Evolutionary conservation across 92 coral and sea anemone species (phyloP), one percentile per base, ranked within the genome.

Genomic region (Phenganax marumi): DNA sequence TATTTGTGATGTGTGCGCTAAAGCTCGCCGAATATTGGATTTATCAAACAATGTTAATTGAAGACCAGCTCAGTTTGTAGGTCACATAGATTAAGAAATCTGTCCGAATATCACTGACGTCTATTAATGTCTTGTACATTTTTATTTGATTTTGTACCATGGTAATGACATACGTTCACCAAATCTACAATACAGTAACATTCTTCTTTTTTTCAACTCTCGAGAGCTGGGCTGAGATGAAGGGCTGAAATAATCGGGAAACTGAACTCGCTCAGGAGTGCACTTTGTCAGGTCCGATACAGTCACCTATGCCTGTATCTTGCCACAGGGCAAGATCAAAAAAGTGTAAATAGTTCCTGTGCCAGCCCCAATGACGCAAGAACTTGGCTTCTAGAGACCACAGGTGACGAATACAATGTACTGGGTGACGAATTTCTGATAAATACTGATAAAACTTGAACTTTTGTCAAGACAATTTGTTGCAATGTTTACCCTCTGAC

Each of bases 331-430:
- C 50, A 66, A 22, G 17, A 8, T 8, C 17, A 62, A 9, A 62
- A 19, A 62, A 25, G 50, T 17, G 50, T 66, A 2, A 33, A 33
- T 33, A 5, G 43, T 66, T 25, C 50, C 72, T 66, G n/a, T 7
- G 14, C 16, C 16, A 66, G 68, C 24, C 10, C 26, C 72, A 23
- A 22, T 66, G 72, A 66, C 72, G 72, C 43, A 25, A 66, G 17
- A 22, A 25, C 43, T 6, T 12, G 14, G 25, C 72, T 66, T 66
- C 50, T 66, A 48, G 72, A 66, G 50, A 49, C 2, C 49, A 9
- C 72, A 33, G 72, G 72, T 66, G 70, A 25, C 70, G 70, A 64
- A 64, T 13, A 25, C 26, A 47, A 33, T 33, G 43, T 33, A 33
- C 43, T 64, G 10, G 47, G 10, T 18, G 11, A 25, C 8, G 0